These are phyloP conservation scores for Nematopogon swammerdamellus DNA, from an alignment of 2,888 invertebrate genomes.

Conservation along the genomic window DNA sequence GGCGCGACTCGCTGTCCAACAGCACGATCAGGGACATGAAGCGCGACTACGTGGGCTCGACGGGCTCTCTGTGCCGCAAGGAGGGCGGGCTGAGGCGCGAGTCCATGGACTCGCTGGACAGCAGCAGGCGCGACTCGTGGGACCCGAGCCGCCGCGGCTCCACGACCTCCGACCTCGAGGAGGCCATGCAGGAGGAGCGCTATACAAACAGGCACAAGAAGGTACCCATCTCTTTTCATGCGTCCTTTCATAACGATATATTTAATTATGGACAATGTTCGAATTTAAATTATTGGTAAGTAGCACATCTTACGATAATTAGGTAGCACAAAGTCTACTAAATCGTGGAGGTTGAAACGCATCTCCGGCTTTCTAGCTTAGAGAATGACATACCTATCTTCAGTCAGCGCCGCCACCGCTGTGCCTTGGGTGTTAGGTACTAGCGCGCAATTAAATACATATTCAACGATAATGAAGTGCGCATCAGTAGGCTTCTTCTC, in stretches of 20 bases:
- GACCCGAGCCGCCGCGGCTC: conserved; percentile 63
- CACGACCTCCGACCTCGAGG: conserved; percentile 18
- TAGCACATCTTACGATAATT: too few species aligned
- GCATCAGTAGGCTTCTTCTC: neutral
- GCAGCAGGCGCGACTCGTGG: conserved; percentile 66
- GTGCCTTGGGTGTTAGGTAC: too few species aligned
- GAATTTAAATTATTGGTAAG: too few species aligned
- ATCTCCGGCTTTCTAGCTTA: too few species aligned
- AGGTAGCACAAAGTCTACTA: too few species aligned
- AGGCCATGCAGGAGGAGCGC: neutral
- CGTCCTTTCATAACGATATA: too few species aligned
- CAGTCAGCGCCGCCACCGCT: too few species aligned
- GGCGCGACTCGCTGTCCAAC: conserved; percentile 37
- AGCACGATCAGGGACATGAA: conserved; percentile 44
- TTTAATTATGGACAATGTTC: too few species aligned
- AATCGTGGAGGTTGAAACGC: too few species aligned
- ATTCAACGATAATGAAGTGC: neutral
- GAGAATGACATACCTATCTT: too few species aligned
- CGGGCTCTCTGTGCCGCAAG: conserved; percentile 44
- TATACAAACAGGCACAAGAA: neutral
- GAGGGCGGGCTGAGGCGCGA: conserved; percentile 42
- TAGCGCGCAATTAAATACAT: too few species aligned
- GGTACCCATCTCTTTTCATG: too few species aligned
- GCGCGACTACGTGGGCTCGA: conserved; percentile 50
- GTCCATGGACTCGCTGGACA: conserved; percentile 71